phyloP scores from a whole-genome alignment of 2,888 invertebrate genomes.

The Callyntrura sp. region DNA sequence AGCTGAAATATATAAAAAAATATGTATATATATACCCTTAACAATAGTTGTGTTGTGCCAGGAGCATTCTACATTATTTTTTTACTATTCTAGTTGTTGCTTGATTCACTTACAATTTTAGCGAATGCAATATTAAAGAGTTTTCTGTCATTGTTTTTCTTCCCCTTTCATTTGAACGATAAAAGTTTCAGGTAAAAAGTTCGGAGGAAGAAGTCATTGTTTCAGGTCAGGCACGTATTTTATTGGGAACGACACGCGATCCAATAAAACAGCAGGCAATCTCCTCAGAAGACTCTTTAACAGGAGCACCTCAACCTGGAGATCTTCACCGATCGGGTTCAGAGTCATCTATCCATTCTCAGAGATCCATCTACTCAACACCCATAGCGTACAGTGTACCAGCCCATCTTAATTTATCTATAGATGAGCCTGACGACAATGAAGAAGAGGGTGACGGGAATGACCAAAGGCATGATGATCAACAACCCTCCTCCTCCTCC shows the following conservation, averaged over 20 bases:
- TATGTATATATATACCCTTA: too few relatives aligned
- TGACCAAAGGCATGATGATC: conserved; percentile 5
- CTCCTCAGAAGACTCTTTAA: conserved; percentile 25
- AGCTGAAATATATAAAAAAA: too few relatives aligned
- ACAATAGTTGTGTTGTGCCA: too few relatives aligned
- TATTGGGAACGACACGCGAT: conserved; percentile 73
- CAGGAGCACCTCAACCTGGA: conserved; percentile 47
- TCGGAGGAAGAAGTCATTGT: conserved; percentile 69
- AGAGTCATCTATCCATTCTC: conserved; percentile 73
- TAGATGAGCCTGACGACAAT: conserved; percentile 53
- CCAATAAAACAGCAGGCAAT: conserved; percentile 48
- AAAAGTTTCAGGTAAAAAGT: conserved; percentile 71
- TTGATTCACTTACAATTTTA: conserved; percentile 20
- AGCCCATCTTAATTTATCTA: conserved; percentile 72
- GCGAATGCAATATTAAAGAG: conserved; percentile 29
- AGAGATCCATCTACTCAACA: conserved; percentile 75
- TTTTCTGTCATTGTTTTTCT: conserved; percentile 28
- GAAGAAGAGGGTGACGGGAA: conserved; percentile 48
- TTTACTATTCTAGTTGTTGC: background rate
- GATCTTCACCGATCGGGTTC: conserved; percentile 71
- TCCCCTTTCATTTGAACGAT: background rate
- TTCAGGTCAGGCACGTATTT: conserved; percentile 64
- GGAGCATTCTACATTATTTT: too few relatives aligned
- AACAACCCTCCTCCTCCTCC: conserved; percentile 31
- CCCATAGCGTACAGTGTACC: conserved; percentile 73